Evolutionary conservation across 2,113 vertebrate genomes (phyloP).

Genomic region (Merops nubicus): DNA sequence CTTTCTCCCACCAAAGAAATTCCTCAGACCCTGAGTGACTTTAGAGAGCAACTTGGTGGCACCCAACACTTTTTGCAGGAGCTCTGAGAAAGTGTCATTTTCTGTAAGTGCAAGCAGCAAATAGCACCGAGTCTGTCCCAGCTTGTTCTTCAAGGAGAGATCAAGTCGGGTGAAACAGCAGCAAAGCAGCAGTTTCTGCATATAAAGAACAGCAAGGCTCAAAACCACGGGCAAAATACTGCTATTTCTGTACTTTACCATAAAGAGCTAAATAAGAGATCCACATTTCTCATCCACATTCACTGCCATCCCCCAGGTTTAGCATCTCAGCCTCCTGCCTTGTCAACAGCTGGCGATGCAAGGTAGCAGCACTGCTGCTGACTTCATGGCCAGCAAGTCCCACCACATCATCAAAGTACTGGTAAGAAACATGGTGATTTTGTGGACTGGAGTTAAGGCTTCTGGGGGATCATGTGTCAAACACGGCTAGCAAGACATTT

Average conservation of each 20-base stretch:
- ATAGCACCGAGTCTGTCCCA: not conserved
- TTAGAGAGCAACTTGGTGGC: not conserved
- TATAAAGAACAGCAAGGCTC: not conserved
- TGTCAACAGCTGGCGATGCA: not conserved
- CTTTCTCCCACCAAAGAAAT: not conserved
- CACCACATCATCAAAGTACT: not conserved
- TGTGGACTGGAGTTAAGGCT: not conserved
- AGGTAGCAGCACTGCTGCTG: rapidly evolving
- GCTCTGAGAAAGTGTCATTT: not conserved
- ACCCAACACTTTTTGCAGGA: not conserved
- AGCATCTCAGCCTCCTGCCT: not conserved
- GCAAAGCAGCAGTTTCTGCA: not conserved
- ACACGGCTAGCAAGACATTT: not conserved
- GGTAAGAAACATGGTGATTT: not conserved
- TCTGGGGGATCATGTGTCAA: not conserved
- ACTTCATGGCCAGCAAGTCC: not conserved
- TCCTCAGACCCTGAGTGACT: not conserved
- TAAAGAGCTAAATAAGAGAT: not conserved
- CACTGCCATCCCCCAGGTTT: not conserved
- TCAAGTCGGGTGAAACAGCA: not conserved
- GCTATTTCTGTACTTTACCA: not conserved
- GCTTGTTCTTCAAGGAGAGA: not conserved
- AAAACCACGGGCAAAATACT: not conserved
- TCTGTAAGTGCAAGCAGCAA: not conserved
- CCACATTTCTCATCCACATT: not conserved